Conservation (phyloP, 1,140 invertebrate species). For the Calephelis nemesis region DNA sequence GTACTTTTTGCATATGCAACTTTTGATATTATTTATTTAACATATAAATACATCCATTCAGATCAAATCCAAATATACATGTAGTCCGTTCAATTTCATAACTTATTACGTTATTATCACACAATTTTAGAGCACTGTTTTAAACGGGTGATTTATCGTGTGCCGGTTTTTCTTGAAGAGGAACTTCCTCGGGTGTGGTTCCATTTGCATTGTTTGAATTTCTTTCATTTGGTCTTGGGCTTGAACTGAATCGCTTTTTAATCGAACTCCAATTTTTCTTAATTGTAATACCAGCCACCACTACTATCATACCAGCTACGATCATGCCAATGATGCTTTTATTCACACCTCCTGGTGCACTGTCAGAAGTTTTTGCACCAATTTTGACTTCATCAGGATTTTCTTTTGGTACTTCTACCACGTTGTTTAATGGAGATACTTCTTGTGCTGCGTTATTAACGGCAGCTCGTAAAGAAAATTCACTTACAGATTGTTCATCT, state of each 20-base stretch:
- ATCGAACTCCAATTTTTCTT: slow-evolving; percentile 80
- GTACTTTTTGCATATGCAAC: slow-evolving; percentile 19
- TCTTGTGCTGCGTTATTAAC: slow-evolving; percentile 45
- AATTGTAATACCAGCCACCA: slow-evolving; percentile 71
- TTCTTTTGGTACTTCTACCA: slow-evolving; percentile 38
- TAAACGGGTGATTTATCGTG: slow-evolving; percentile 44
- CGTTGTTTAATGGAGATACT: slow-evolving; percentile 34
- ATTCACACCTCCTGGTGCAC: slow-evolving; percentile 57
- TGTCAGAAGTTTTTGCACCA: slow-evolving; percentile 54
- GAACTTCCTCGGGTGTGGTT: slow-evolving; percentile 64
- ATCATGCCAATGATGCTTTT: slow-evolving; percentile 72
- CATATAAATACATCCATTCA: slow-evolving; percentile 46
- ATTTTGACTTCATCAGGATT: slow-evolving; percentile 47
- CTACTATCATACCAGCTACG: slow-evolving; percentile 70
- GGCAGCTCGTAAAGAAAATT: slow-evolving; percentile 48
- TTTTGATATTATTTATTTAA: background rate
- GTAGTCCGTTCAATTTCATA: slow-evolving; percentile 3
- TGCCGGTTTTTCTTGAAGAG: slow-evolving; percentile 63
- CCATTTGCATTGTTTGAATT: slow-evolving; percentile 47
- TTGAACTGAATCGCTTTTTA: slow-evolving; percentile 63
- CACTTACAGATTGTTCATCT: slow-evolving; percentile 30
- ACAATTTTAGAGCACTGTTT: slow-evolving; percentile 5
- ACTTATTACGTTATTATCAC: slow-evolving; percentile 12
- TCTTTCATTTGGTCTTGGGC: slow-evolving; percentile 49
- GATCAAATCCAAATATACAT: slow-evolving; percentile 56